A percentile compares a stretch with the other conserved stretches of the same genome.
These are phyloP conservation scores for Geotrypetes seraphini DNA, from an alignment of 2,797 vertebrate species.

Conservation along the genomic window DNA sequence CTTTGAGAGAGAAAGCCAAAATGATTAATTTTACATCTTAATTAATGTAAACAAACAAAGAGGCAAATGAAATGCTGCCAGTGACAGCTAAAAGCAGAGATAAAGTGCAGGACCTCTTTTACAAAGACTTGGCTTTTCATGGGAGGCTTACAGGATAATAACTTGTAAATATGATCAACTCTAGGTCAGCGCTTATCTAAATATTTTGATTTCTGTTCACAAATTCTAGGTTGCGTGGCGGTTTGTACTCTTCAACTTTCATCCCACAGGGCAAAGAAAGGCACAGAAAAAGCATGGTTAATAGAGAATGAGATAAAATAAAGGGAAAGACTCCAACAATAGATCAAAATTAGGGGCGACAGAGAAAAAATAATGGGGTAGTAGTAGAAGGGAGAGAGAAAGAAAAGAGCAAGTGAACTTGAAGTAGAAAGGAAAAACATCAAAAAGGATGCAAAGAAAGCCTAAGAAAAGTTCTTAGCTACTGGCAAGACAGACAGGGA, in stretches of 20 bases:
- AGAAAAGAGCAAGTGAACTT: too few relatives aligned
- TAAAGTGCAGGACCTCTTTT: constrained; percentile 30
- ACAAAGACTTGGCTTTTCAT: constrained; percentile 43
- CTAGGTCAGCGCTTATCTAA: constrained; percentile 57
- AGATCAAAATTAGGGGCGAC: too few relatives aligned
- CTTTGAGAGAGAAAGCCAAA: constrained; percentile 32
- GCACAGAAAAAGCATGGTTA: too few relatives aligned
- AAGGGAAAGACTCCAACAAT: constrained; percentile 7
- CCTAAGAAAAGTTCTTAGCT: too few relatives aligned
- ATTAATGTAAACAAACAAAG: constrained; percentile 62
- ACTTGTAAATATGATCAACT: constrained; percentile 58
- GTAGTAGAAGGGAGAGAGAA: too few relatives aligned
- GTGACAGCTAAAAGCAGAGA: constrained; percentile 49
- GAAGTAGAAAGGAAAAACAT: too few relatives aligned
- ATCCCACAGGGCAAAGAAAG: constrained; percentile 12
- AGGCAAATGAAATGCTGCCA: constrained; percentile 59
- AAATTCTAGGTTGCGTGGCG: constrained; percentile 37
- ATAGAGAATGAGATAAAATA: too few relatives aligned
- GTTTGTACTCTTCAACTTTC: constrained; percentile 52
- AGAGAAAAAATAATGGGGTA: too few relatives aligned
- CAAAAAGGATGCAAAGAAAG: too few relatives aligned
- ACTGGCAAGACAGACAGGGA: too few relatives aligned
- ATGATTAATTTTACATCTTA: constrained; percentile 57
- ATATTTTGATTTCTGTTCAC: constrained; percentile 60
- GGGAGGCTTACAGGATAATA: constrained; percentile 36